Evolutionary conservation across 2,113 vertebrate species (phyloP).

Genomic region (Oncorhynchus kisutch): DNA sequence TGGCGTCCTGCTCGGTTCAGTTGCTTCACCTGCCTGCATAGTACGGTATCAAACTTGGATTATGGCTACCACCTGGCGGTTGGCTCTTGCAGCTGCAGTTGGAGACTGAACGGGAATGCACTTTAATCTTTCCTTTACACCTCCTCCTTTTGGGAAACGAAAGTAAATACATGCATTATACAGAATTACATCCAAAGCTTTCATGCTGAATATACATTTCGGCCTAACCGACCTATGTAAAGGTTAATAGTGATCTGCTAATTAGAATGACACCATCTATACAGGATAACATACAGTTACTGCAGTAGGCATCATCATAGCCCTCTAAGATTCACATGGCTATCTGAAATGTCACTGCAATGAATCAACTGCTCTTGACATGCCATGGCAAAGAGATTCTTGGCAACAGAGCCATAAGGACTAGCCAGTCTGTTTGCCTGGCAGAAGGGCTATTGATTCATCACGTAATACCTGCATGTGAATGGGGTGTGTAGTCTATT

Average conservation of each 20-base stretch:
- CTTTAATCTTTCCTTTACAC: not conserved
- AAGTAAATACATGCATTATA: not conserved
- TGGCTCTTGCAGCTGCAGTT: not conserved
- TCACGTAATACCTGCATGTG: not conserved
- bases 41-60: constrained; percentile 13
- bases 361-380: not conserved
- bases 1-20: constrained; percentile 32
- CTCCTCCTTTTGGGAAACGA: not conserved
- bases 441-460: not conserved
- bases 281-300: not conserved
- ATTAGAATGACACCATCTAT: not conserved
- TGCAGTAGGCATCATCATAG: not conserved
- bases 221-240: not conserved
- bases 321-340: not conserved
- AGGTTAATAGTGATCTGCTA: not conserved
- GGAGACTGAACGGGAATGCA: not conserved
- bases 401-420: not conserved
- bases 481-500: no score
- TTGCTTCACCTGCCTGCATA: constrained; percentile 22
- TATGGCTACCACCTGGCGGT: constrained; percentile 49
- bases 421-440: not conserved
- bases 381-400: not conserved
- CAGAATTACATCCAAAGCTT: not conserved
- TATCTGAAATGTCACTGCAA: constrained; percentile 1
- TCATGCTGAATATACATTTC: not conserved